Base-by-base conservation (phyloP, 2,113 vertebrate species). In the Brachyhypopomus gauderio region DNA sequence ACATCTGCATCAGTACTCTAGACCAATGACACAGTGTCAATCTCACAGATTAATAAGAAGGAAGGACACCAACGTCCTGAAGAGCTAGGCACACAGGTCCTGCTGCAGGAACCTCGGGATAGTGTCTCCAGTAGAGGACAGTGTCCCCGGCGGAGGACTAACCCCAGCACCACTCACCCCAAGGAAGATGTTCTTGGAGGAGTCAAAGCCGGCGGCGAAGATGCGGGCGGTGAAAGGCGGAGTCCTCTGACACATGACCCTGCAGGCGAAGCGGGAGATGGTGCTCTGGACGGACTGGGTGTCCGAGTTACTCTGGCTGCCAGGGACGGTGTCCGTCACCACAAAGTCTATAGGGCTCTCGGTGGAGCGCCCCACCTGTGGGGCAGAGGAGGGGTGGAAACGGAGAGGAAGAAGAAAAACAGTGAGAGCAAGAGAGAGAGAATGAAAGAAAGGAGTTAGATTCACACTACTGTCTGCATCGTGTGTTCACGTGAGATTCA, bases 121-220 rank as follows among this genome's bases (percentile, higher is more conserved):
- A 30, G 30, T 30, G 30, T 30, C 30, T 3, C 30, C 30, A 3
- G 30, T 30, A 30, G 30, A 30, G 30, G 30, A 30, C 30, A 30
- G 2, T 3, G 30, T 30, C 30, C 30, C 30, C 30, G 30, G 30
- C 3, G 3, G 30, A 30, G 30, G 30, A 30, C 30, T 1, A 3
- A 30, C 30, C 30, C 22, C 25, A 17, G 6, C 6, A 9, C 12
- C 20, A 48, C 91, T 95, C 94, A 99, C 98, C 95, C 98, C 98
- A 23, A 99, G 95, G 88, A 99, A 99, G 88, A 99, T 99, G 92
- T 99, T 99, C 92, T 98, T 99, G 59, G 97, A 99, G 34, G 97
- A 98, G 88, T 99, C 98, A 83, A 99, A 99, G 85, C 98, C 98
- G 3, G 98, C 97, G 30, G 98, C 98, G 25, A 96, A 99, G 93